A percentile compares a stretch with the other conserved stretches of the same genome.
Evolutionary conservation across 2,888 invertebrate species (phyloP).

Genomic region (Chesias legatella): DNA sequence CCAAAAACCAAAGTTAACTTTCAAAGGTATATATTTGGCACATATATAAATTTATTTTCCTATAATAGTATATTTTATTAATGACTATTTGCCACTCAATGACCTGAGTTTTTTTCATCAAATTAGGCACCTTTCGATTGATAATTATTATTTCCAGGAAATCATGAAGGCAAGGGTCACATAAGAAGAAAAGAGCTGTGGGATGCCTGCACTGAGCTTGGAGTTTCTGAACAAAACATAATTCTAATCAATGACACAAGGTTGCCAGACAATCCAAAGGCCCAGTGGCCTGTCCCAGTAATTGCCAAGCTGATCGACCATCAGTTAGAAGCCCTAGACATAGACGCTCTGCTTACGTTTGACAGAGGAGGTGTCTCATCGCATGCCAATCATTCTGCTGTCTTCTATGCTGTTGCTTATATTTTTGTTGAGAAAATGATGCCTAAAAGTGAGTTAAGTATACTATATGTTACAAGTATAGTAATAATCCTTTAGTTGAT

Average conservation of each 20-base stretch:
- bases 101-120: too few species aligned
- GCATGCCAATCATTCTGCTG: conserved; percentile 94
- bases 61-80: too few species aligned
- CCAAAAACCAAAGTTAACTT: too few species aligned
- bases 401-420: conserved; percentile 90
- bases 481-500: too few species aligned
- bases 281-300: conserved; percentile 84
- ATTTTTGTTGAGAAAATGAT: conserved; percentile 87
- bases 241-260: conserved; percentile 85
- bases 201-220: conserved; percentile 88
- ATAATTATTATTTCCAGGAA: conserved; percentile 82
- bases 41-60: too few species aligned
- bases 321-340: conserved; percentile 86
- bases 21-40: too few species aligned
- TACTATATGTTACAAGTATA: too few species aligned
- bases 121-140: too few species aligned
- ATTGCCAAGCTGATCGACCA: conserved; percentile 67
- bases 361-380: conserved; percentile 96
- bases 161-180: conserved; percentile 82
- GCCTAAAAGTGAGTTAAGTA: conserved; percentile 86
- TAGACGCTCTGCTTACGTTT: conserved; percentile 94
- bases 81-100: too few species aligned
- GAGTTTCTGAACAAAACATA: conserved; percentile 88
- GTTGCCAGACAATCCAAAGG: conserved; percentile 87
- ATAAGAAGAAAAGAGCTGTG: conserved; percentile 89